Evolutionary conservation across 2,797 vertebrate species (phyloP), one percentile per base, ranked within the genome.

Genomic region (Botia almorhae): DNA sequence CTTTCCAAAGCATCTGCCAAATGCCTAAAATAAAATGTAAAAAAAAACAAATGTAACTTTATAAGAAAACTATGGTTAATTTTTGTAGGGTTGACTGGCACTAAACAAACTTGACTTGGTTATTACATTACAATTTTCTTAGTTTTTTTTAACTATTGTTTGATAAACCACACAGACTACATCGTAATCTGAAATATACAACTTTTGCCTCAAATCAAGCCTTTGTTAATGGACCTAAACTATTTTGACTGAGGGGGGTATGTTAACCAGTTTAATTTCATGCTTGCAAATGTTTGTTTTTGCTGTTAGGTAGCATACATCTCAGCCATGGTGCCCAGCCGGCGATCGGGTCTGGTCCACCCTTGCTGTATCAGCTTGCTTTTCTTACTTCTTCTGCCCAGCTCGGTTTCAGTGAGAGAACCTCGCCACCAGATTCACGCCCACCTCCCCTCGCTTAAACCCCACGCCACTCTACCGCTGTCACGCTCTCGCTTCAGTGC

Each of bases 401-500:
- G 53, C 83, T 87, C 74, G 11, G 69, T 80, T 65, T 81, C 84
- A 51, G 68, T 69, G 46, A 75, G 71, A 76, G n/a, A 89, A 85
- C 58, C 87, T 17, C 19, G 29, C 17, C 83, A 69, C 0, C 78
- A 71, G n/a, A 78, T 73, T 13, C 85, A 74, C 0, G 48, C 39
- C 58, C 89, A 87, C 10, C 58, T 90, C 81, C 93, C 92, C 0
- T 46, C 87, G 1, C 85, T 92, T 80, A 75, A 89, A 53, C 89
- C 91, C 4, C 84, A 80, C 1, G 14, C 82, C 0, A 88, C 79
- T 0, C 85, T 83, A 36, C 88, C 88, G 1, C 89, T 92, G 51
- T 43, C 85, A 36, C 91, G 89, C 67, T 92, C 91, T 1, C 74
- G 23, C 64, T 95, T 96, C 89, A 93, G 90, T 33, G 89, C 87